These are phyloP conservation scores for Sussaba pulchella DNA, from an alignment of 2,888 invertebrate genomes.

Conservation along the genomic window DNA sequence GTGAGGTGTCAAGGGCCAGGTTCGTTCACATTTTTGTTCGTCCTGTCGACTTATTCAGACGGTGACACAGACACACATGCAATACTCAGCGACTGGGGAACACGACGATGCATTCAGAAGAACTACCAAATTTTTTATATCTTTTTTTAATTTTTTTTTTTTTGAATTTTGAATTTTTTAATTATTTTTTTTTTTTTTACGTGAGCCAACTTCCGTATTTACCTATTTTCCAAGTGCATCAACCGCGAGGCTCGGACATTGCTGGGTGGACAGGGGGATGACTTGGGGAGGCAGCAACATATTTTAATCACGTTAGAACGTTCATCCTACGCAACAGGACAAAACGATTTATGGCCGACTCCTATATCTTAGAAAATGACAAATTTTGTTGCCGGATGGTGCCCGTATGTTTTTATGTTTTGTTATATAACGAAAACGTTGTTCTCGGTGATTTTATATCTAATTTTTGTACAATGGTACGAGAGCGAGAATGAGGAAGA, in stretches of 20 bases:
- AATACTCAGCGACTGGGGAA: conserved; percentile 71
- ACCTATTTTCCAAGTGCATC: conserved; percentile 65
- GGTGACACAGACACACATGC: conserved; percentile 77
- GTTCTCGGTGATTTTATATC: conserved; percentile 22
- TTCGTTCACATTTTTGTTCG: conserved; percentile 62
- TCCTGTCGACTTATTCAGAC: conserved; percentile 69
- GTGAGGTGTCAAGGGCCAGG: conserved; percentile 4
- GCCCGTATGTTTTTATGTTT: neutral
- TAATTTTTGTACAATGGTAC: conserved; percentile 27
- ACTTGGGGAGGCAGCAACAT: conserved; percentile 48
- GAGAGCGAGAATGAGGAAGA: conserved; percentile 47
- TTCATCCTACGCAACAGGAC: conserved; percentile 66
- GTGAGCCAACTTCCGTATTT: conserved; percentile 17
- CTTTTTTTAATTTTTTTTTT: neutral
- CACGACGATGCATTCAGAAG: conserved; percentile 77
- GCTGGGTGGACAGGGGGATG: conserved; percentile 48
- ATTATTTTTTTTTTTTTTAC: neutral
- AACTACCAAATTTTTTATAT: conserved; percentile 44
- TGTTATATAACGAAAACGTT: conserved; percentile 13
- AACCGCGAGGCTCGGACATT: conserved; percentile 40
- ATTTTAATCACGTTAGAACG: conserved; percentile 68
- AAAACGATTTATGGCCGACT: conserved; percentile 76
- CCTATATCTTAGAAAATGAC: conserved; percentile 70
- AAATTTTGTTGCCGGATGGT: conserved; percentile 47
- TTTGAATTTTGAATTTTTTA: no score